A percentile compares a stretch with the other conserved stretches of the same genome.
Evolutionary conservation across 2,113 vertebrate genomes (phyloP).

Genomic region (Geococcyx californianus): DNA sequence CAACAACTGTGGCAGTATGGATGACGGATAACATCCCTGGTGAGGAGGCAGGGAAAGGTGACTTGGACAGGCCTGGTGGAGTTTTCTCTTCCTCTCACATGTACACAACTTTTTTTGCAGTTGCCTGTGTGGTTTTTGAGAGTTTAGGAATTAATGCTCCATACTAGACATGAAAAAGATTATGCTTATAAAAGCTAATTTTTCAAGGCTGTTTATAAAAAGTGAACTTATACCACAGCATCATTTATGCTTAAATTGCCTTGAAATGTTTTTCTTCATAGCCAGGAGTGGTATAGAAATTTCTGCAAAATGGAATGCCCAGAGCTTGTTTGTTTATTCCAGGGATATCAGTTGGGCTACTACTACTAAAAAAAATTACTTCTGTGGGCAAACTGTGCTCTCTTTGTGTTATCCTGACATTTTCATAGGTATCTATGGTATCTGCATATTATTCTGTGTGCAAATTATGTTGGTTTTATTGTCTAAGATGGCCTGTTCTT

Average conservation of each 20-base stretch:
- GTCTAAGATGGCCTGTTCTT: neutral
- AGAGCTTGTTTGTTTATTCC: neutral
- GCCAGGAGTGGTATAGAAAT: neutral
- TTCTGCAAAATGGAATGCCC: neutral
- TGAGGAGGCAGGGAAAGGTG: neutral
- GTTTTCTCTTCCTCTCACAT: neutral
- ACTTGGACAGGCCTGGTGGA: neutral
- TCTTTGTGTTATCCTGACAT: neutral
- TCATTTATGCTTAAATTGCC: neutral
- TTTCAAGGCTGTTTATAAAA: neutral
- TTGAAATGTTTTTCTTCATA: neutral
- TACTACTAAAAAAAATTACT: neutral
- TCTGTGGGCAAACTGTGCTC: neutral
- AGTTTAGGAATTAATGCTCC: neutral
- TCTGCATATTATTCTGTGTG: neutral
- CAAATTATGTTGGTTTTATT: neutral
- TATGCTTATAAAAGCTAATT: neutral
- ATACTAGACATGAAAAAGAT: neutral
- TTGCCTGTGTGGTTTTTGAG: neutral
- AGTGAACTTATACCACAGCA: neutral
- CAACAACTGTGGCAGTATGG: neutral
- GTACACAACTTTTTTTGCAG: neutral
- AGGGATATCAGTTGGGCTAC: neutral
- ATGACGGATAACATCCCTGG: fast-evolving
- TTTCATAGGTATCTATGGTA: neutral